Percentiles rank a stretch among this genome's conserved stretches.
Conservation (phyloP, 2,797 vertebrate genomes). For the Acridotheres tristis region DNA sequence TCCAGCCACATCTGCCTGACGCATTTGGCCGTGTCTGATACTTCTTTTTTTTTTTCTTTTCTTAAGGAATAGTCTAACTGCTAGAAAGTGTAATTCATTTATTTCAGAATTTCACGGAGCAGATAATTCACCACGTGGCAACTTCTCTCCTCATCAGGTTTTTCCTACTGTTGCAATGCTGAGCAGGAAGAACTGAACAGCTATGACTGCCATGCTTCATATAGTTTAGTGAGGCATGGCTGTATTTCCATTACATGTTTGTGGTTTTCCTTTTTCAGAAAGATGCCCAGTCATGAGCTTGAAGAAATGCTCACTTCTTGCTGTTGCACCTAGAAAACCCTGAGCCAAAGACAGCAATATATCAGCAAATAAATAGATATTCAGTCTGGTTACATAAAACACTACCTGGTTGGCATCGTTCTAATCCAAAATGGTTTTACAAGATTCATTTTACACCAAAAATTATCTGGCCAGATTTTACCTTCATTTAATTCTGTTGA, state of each 20-base stretch:
- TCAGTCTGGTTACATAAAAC: not conserved
- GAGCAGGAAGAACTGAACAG: not conserved
- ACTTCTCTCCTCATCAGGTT: constrained; percentile 27
- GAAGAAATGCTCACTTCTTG: not conserved
- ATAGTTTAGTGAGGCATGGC: not conserved
- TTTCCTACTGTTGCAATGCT: constrained; percentile 38
- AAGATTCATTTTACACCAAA: not conserved
- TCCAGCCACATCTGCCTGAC: constrained; percentile 74
- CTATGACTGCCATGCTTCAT: not conserved
- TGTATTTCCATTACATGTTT: not conserved
- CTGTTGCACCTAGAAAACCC: not conserved
- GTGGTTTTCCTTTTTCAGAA: constrained; percentile 4
- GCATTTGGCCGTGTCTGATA: constrained; percentile 61
- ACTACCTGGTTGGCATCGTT: not conserved
- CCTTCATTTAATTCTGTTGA: not conserved
- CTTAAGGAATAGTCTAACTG: constrained; percentile 28
- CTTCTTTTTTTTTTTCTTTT: not conserved
- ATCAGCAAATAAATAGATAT: not conserved
- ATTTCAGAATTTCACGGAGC: constrained; percentile 56
- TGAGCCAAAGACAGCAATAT: not conserved
- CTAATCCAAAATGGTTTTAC: not conserved
- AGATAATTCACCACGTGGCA: constrained; percentile 67
- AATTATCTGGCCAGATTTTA: not conserved
- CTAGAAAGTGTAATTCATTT: constrained; percentile 62
- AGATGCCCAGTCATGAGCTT: not conserved